Evolutionary conservation across 1,140 invertebrate genomes (phyloP), one percentile per base, ranked within the genome.

Genomic region (Parasteatoda tepidariorum): DNA sequence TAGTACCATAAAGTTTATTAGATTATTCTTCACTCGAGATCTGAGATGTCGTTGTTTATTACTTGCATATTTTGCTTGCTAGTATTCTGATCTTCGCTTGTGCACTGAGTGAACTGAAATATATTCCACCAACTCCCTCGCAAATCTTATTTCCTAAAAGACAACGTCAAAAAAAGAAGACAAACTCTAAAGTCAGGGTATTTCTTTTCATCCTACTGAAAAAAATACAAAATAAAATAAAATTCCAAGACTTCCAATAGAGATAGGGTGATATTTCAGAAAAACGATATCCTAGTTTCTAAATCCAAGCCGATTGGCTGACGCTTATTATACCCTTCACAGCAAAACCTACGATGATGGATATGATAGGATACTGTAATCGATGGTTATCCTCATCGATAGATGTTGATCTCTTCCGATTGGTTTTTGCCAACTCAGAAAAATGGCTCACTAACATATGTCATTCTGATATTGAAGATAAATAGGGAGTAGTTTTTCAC

Each of bases 321-420:
- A 71, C 68, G 33, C 68, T 71, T 71, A 71, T 71, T 71, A 71
- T 13, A 57, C 41, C 68, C 57, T 57, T 48, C 33, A 28, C 48
- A 13, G 26, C n/a, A 26, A 9, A 57, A 6, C 68, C 68, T 22
- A 57, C 31, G 68, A 71, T 71, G 68, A 71, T 71, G 30, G 68
- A 71, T 71, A 31, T 48, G 68, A 57, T 55, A 48, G 57, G 57
- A 71, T 24, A 18, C 48, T 33, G 18, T 57, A 71, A 71, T 71
- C 48, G 68, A 71, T 71, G 68, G 48, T 71, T 48, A 55, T 71
- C 48, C 68, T 18, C 68, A 55, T 71, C 68, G 38, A 71, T 71
- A 57, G 68, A 71, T 57, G 68, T 71, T 57, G 48, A 33, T 55
- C 4, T 71, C 33, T 48, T 55, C 33, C 68, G 15, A 7, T 6